A percentile compares a stretch with the other conserved stretches of the same genome.
phyloP scores from a whole-genome alignment of 2,113 vertebrate genomes.

The Tangachromis dhanisi region DNA sequence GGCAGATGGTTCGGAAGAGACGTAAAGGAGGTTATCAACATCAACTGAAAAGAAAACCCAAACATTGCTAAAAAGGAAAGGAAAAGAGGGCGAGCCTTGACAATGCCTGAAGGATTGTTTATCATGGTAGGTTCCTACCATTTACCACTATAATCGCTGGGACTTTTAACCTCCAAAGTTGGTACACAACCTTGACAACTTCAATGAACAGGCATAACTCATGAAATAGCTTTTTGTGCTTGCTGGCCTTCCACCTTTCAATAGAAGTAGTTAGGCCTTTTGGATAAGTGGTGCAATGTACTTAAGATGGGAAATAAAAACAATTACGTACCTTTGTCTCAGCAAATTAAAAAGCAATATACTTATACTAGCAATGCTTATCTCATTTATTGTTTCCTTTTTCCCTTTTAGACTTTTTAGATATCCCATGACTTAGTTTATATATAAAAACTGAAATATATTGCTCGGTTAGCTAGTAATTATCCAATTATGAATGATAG shows the following conservation, averaged over 20 bases:
- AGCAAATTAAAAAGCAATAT: not conserved
- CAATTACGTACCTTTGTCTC: not conserved
- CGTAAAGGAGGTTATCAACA: not conserved
- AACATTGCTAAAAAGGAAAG: not conserved
- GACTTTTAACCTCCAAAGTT: not conserved
- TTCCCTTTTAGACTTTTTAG: not conserved
- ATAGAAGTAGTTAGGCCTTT: not conserved
- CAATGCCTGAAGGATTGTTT: not conserved
- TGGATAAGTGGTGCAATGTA: not conserved
- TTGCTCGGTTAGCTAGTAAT: not conserved
- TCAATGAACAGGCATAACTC: not conserved
- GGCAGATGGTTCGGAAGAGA: slow-evolving; percentile 4
- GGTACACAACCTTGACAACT: not conserved
- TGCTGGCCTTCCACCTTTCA: not conserved
- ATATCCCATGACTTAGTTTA: not conserved
- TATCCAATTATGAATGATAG: not conserved
- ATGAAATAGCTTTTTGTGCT: not conserved
- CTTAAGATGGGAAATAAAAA: not conserved
- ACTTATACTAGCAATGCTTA: not conserved
- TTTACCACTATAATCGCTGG: not conserved
- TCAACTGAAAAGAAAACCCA: not conserved
- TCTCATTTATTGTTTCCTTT: not conserved
- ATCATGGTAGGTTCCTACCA: not conserved
- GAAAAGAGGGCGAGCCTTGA: not conserved
- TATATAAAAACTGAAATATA: not conserved